Evolutionary conservation across 2,888 invertebrate genomes (phyloP).

Genomic region (Napeogenes inachia): DNA sequence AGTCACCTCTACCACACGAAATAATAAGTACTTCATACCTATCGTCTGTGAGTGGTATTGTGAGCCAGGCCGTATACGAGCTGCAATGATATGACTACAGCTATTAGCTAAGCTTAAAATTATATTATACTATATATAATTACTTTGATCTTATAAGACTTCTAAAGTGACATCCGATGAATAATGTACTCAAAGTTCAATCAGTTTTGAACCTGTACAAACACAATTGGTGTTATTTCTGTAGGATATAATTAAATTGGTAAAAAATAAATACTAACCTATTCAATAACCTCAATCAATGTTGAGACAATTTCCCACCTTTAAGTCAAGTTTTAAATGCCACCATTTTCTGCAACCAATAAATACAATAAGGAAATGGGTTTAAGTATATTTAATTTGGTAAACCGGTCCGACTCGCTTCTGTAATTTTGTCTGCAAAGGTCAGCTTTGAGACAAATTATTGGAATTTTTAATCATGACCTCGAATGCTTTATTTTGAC

Average conservation of each 20-base stretch:
- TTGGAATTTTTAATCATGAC: not conserved
- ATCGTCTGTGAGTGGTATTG: too few species aligned
- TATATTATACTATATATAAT: too few species aligned
- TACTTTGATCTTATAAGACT: too few species aligned
- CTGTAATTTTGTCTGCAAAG: not conserved
- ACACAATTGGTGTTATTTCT: not conserved
- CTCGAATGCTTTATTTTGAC: not conserved
- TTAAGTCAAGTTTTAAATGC: conserved; percentile 7
- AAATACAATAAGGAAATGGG: conserved; percentile 11
- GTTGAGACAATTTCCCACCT: not conserved
- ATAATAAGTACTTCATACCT: too few species aligned
- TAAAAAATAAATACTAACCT: too few species aligned
- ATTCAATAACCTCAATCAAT: not conserved
- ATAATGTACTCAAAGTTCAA: too few species aligned
- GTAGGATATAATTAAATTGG: not conserved
- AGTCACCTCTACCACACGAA: too few species aligned
- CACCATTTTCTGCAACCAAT: not conserved
- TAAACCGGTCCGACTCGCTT: not conserved
- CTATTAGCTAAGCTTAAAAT: too few species aligned
- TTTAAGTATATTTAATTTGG: not conserved
- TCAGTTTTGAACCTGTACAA: too few species aligned
- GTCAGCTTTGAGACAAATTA: not conserved
- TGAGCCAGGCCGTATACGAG: too few species aligned
- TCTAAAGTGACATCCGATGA: too few species aligned
- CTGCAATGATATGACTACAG: too few species aligned